Evolutionary conservation across 37 sponge, comb jelly and placozoan species (phyloP).

Genomic region (Diacarnus erythraeanus): DNA sequence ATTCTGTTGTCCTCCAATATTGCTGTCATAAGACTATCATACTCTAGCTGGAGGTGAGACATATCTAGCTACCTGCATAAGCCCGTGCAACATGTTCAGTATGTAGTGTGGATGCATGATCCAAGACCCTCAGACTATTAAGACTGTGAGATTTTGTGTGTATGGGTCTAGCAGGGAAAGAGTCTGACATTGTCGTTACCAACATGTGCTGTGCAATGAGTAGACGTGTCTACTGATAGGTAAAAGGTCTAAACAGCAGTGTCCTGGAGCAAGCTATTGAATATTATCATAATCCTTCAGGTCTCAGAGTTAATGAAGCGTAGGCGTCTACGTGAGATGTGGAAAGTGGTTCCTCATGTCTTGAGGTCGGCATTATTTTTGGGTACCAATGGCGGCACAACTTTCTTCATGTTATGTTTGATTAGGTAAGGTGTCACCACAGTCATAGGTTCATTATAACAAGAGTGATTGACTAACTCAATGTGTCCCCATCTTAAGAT

Average conservation of each 20-base stretch:
- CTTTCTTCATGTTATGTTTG: background rate
- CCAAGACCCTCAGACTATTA: no score
- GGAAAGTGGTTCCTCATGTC: background rate
- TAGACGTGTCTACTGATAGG: no score
- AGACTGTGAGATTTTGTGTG: no score
- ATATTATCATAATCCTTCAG: no score
- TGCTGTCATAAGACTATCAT: no score
- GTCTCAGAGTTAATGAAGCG: background rate
- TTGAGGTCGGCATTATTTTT: background rate
- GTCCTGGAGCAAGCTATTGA: no score
- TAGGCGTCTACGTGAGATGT: background rate
- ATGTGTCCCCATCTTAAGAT: background rate
- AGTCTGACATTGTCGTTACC: background rate
- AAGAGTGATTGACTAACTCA: background rate
- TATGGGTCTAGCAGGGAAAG: background rate
- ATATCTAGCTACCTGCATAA: no score
- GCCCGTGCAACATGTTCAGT: no score
- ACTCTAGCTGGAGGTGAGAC: no score
- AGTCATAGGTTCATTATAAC: background rate
- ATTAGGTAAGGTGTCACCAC: background rate
- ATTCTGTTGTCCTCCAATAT: no score
- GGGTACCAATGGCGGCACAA: background rate
- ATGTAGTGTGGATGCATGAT: no score
- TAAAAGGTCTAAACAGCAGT: no score
- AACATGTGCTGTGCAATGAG: background rate